Conservation (phyloP, 2,888 invertebrate genomes). For the Argyresthia albistria region DNA sequence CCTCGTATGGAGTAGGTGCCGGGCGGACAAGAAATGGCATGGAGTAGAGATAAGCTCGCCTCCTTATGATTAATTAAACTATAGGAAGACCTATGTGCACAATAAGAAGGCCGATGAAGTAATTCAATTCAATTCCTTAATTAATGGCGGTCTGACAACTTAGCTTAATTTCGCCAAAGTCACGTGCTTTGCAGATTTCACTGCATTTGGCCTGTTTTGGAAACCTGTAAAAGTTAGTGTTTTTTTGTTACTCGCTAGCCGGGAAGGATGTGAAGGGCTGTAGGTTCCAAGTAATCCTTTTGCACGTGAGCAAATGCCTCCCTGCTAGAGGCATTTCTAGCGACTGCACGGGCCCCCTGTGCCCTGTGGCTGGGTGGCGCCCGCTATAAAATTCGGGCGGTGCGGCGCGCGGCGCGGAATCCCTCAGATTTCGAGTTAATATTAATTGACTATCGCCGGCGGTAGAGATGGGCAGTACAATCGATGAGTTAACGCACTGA, state of each 20-base stretch:
- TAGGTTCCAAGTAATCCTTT: too few species aligned
- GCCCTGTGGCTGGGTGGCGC: slow-evolving; percentile 55
- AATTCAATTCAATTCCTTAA: too few species aligned
- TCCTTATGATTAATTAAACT: neutral
- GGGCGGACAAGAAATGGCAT: neutral
- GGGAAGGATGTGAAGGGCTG: too few species aligned
- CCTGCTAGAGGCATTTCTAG: too few species aligned
- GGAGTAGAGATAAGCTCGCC: neutral
- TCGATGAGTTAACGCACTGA: neutral
- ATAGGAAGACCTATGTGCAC: neutral
- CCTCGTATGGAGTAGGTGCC: slow-evolving; percentile 22
- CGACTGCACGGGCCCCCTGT: slow-evolving; percentile 25
- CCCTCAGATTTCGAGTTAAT: slow-evolving; percentile 70
- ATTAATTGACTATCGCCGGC: slow-evolving; percentile 63
- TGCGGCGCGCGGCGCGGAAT: slow-evolving; percentile 50
- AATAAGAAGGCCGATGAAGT: too few species aligned
- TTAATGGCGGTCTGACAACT: too few species aligned
- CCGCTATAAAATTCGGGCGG: slow-evolving; percentile 71
- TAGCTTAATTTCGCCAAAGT: too few species aligned
- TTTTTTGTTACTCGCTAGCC: too few species aligned
- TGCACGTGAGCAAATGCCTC: too few species aligned
- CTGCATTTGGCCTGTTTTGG: too few species aligned
- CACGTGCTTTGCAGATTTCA: too few species aligned
- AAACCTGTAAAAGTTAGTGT: too few species aligned
- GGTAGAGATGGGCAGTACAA: neutral